A percentile compares a stretch with the other conserved stretches of the same genome.
phyloP scores from a whole-genome alignment of 2,797 vertebrate species.

The Brachyrhaphis roseni region DNA sequence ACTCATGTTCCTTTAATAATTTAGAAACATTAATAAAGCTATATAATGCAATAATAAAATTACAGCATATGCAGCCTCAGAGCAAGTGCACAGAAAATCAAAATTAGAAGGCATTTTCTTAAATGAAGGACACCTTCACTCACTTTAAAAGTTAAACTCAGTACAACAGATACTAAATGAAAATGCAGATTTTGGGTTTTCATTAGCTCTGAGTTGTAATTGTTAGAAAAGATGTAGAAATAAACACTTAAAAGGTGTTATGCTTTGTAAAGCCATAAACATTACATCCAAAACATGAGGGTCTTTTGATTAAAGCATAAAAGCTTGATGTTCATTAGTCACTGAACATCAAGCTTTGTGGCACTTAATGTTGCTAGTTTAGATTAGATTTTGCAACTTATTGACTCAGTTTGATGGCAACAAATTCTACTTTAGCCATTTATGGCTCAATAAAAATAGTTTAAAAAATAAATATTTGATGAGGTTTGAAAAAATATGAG shows the following conservation, averaged over 20 bases:
- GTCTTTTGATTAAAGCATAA: neutral
- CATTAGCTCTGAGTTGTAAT: neutral
- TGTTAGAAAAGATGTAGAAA: neutral
- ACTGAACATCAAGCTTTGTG: no score
- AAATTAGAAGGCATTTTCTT: neutral
- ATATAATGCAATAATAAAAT: neutral
- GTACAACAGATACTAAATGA: no score
- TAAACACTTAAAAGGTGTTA: neutral
- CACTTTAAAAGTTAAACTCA: neutral
- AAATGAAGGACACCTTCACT: neutral
- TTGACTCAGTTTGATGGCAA: no score
- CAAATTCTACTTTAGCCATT: neutral
- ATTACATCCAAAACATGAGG: neutral
- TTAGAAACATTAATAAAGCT: neutral
- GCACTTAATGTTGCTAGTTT: no score
- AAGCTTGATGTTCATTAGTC: no score
- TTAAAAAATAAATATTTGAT: neutral
- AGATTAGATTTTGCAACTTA: neutral
- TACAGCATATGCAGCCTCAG: neutral
- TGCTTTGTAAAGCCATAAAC: neutral
- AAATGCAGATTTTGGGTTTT: neutral
- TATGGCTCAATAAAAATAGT: neutral
- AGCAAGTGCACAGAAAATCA: neutral
- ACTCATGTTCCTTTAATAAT: neutral
- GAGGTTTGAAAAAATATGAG: neutral